A percentile compares a stretch with the other conserved stretches of the same genome.
Conservation (phyloP, 2,888 invertebrate genomes). For the Agriopis leucophaearia region DNA sequence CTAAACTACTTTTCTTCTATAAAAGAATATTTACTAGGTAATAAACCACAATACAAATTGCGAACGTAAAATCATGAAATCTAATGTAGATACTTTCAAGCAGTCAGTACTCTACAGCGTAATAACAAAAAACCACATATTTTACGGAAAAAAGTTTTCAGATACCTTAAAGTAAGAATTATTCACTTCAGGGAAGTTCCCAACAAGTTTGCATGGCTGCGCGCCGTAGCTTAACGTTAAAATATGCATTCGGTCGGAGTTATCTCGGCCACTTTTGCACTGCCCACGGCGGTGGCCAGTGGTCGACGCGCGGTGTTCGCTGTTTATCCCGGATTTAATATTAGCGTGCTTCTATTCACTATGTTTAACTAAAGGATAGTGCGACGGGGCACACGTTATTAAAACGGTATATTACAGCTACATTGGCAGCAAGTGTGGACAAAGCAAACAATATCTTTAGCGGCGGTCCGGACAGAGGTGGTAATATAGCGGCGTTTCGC, state of each 20-base stretch:
- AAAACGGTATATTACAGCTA: constrained; percentile 46
- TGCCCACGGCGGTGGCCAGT: constrained; percentile 56
- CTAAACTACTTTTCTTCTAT: too few relatives aligned
- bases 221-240: constrained; percentile 77
- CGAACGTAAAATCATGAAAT: constrained; percentile 22
- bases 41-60: background rate
- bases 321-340: constrained; percentile 71
- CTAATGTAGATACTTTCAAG: constrained; percentile 13
- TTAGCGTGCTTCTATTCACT: constrained; percentile 54
- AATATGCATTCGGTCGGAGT: constrained; percentile 80
- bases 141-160: constrained; percentile 52
- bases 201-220: constrained; percentile 74
- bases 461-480: constrained; percentile 28
- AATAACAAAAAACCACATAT: constrained; percentile 44
- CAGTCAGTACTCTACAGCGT: background rate
- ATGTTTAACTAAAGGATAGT: constrained; percentile 51
- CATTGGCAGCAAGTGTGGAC: constrained; percentile 38
- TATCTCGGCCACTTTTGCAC: constrained; percentile 76
- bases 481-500: constrained; percentile 38
- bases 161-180: constrained; percentile 74
- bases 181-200: constrained; percentile 75
- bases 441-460: constrained; percentile 34
- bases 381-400: constrained; percentile 44
- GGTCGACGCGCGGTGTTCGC: constrained; percentile 44
- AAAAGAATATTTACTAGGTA: background rate